Base-by-base conservation (phyloP, 1,140 invertebrate species). In the Holotrichia oblita region DNA sequence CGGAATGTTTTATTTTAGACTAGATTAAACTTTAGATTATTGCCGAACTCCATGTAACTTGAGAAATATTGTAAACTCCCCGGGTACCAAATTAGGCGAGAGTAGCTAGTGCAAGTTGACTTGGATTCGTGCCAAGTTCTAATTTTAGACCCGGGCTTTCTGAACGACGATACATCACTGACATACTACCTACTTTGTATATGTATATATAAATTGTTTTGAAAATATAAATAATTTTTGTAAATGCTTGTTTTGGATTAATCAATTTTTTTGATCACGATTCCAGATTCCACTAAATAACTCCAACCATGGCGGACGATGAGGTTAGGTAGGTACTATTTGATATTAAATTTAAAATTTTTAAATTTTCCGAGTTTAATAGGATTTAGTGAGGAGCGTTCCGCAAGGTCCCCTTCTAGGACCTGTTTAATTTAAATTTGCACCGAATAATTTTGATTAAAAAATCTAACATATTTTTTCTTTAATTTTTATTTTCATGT, bases 261-360 rank as follows among this genome's bases (percentile, higher is more conserved):
- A 74, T 81, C 78, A 82, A 82, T 3, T 48, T 48, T 34, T 9
- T 24, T 24, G 61, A 3, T 22, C 22, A 8, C 22, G 2, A 69
- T 20, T 83, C 81, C 76, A 40, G 73, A 77, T 80, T 76, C 81
- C 83, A 75, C 80, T 79, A 80, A 79, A 85, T 88, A 87, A 86
- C 86, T 86, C 89, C 61, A 69, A 94, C 86, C 90, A 95, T 95
- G 94, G 93, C 93, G 89, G 94, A 95, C 92, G 94, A 95, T 92
- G 94, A 95, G 91, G 94, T 95, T 91, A 94, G 94, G 93, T 94
- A 90, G 89, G 93, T 92, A 89, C 6, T 6, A 17, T 64, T 64
- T 17, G 61, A 22, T 48, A n/a, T 48, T 12, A 12, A n/a, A n/a
- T n/a, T n/a, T n/a, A n/a, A n/a, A n/a, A n/a, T n/a, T n/a, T n/a